Evolutionary conservation across 2,113 vertebrate species (phyloP).

Genomic region (Otis tarda): DNA sequence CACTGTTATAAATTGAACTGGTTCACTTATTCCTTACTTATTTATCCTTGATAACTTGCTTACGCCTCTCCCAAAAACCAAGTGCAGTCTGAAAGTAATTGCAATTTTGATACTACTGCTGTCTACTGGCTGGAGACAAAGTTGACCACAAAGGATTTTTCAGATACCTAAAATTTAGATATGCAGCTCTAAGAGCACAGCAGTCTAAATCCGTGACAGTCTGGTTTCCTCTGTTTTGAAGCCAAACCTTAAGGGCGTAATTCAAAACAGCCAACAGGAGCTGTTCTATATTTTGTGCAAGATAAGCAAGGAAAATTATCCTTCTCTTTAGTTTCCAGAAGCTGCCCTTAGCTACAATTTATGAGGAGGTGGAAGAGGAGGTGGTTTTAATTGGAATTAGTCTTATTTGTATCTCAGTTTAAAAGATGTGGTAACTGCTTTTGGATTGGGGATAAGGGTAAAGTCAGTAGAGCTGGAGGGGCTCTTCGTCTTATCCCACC

Average conservation of each 20-base stretch:
- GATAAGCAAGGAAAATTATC: constrained; percentile 6
- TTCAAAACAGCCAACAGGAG: constrained; percentile 14
- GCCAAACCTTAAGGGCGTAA: constrained; percentile 32
- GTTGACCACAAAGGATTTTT: constrained; percentile 20
- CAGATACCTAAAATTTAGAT: constrained; percentile 28
- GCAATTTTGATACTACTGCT: background rate
- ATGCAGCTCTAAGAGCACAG: background rate
- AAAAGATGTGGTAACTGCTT: background rate
- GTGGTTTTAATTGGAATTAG: background rate
- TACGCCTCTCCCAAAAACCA: background rate
- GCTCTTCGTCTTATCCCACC: background rate
- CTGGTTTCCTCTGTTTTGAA: constrained; percentile 34
- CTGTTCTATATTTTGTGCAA: constrained; percentile 14
- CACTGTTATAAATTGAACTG: background rate
- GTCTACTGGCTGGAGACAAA: background rate
- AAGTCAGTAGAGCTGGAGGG: background rate
- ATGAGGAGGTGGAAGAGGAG: background rate
- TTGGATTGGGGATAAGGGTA: background rate
- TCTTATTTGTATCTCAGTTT: background rate
- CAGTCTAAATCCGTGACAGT: background rate
- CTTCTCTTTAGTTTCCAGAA: background rate
- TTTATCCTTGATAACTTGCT: background rate
- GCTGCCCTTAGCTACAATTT: background rate
- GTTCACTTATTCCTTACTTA: background rate
- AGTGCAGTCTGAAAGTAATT: background rate